These are phyloP conservation scores for Lymantria monacha DNA, from an alignment of 2,888 invertebrate species.

Conservation along the genomic window DNA sequence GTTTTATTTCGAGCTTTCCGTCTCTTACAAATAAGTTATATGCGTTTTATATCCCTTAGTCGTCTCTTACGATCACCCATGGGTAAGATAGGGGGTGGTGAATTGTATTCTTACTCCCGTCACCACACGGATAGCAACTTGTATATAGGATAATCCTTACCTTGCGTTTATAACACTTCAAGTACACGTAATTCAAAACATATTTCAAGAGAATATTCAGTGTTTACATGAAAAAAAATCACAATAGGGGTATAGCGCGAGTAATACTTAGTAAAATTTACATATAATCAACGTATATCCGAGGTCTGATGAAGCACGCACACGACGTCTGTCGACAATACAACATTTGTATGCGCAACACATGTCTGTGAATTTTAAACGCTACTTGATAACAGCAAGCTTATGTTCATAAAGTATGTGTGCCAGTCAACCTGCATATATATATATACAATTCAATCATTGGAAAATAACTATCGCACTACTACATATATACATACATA, in stretches of 20 bases:
- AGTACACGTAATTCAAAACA: background rate
- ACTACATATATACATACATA: no score
- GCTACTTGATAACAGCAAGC: slow-evolving; percentile 20
- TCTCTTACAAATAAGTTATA: no score
- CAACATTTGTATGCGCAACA: slow-evolving; percentile 35
- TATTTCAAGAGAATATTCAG: slow-evolving; percentile 10
- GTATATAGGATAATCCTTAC: no score
- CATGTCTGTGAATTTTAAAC: slow-evolving; percentile 27
- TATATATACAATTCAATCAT: slow-evolving; percentile 13
- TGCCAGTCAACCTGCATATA: background rate
- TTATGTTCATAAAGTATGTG: slow-evolving; percentile 14
- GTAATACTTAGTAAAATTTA: slow-evolving; percentile 28
- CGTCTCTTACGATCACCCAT: no score
- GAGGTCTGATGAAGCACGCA: slow-evolving; percentile 34
- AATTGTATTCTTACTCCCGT: no score
- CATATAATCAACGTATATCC: slow-evolving; percentile 44
- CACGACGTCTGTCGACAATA: slow-evolving; percentile 30
- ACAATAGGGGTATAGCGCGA: background rate
- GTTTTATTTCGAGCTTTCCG: no score
- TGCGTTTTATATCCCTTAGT: no score
- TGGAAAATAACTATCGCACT: slow-evolving; percentile 10
- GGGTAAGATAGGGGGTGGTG: no score
- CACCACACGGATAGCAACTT: no score
- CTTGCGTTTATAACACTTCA: no score
- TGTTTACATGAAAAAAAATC: slow-evolving; percentile 28